Base-by-base conservation (phyloP, 2,888 invertebrate species). In the Dryococelus australis region DNA sequence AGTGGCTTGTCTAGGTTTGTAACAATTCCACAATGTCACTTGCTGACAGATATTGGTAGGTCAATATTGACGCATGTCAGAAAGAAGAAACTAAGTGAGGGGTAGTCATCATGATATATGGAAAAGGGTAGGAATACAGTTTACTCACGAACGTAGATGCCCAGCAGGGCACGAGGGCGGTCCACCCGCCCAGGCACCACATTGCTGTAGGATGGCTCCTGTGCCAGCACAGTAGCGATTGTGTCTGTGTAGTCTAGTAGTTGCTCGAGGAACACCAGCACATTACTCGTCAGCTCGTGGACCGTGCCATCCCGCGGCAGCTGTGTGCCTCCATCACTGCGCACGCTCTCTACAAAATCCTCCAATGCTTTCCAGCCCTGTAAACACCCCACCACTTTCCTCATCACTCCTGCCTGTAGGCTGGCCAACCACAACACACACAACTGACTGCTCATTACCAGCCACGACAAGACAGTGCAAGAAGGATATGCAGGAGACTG, bases 261-360 rank as follows among this genome's bases (percentile, higher is more conserved):
- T 91, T 98, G 97, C 92, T 98, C 98, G 90, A 98, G 94, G 93
- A 99, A 97, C 91, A 98, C 97, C 90, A 99, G 95, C 84, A 98
- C 98, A 91, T 99, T 98, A 89, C 97, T 98, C 0, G 99, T 98
- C 88, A 98, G 94, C 93, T 99, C 98, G 92, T 99, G 99, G 9
- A 88, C 99, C 0, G 99, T 99, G 88, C 99, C 99, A 94, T 99
- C 99, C 91, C 96, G 97, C 0, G 99, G 98, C 91, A 99, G 95
- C 90, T 96, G 96, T 88, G 96, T 95, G 89, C 96, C 96, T 85
- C 94, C 94, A 92, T 97, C 97, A 43, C 94, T 94, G 89, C 97
- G 94, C 51, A 99, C 95, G 88, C 96, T 97, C 91, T 98, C 98
- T 88, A 98, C 95, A 92, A 99, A 99, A 91, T 98, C 98, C 92